Evolutionary conservation across 2,113 vertebrate genomes (phyloP).

Genomic region (Rhinopithecus roxellana): DNA sequence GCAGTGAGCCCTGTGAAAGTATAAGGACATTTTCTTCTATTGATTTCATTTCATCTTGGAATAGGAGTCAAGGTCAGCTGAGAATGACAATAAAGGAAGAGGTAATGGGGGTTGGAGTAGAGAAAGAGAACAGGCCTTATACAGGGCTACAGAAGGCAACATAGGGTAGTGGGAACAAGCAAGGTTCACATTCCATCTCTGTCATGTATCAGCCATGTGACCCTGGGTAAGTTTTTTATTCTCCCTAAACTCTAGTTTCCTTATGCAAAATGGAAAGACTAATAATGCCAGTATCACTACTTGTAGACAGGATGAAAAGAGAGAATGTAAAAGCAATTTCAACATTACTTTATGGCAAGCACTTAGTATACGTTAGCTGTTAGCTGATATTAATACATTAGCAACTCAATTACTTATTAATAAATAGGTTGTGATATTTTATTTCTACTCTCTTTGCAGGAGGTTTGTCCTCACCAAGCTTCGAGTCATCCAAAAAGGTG

Average conservation of each 20-base stretch:
- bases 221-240: neutral
- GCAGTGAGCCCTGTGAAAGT: neutral
- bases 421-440: constrained; percentile 2
- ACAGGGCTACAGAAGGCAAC: neutral
- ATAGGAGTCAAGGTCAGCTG: neutral
- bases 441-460: constrained; percentile 84
- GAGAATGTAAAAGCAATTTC: neutral
- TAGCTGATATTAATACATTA: neutral
- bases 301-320: neutral
- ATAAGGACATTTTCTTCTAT: neutral
- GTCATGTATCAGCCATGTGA: neutral
- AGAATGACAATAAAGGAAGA: neutral
- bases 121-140: neutral
- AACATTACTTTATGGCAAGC: neutral
- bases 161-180: neutral
- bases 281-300: neutral
- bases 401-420: neutral
- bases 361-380: neutral
- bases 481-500: constrained; percentile 85
- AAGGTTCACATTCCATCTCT: neutral
- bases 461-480: constrained; percentile 88
- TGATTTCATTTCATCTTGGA: neutral
- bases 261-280: neutral
- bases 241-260: neutral
- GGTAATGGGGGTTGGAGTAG: neutral